A percentile compares a stretch with the other conserved stretches of the same genome.
phyloP scores from a whole-genome alignment of 2,113 vertebrate species.

The Paralichthys olivaceus region DNA sequence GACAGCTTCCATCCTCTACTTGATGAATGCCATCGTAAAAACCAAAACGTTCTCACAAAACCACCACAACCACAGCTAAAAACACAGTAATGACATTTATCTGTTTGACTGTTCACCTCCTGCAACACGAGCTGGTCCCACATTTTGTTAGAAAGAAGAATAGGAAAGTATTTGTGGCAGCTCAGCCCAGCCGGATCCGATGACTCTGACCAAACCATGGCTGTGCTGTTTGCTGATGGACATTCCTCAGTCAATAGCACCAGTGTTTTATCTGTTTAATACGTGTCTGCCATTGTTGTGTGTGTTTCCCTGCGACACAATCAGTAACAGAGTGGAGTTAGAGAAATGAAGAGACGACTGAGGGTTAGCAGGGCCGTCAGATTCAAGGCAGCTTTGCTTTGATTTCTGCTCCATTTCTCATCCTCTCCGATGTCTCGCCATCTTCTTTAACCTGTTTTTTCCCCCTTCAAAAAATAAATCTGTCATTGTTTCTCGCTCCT shows the following conservation, averaged over 20 bases:
- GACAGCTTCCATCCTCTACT: slow-evolving; percentile 63
- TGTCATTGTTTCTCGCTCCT: slow-evolving; percentile 3
- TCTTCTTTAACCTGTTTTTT: slow-evolving; percentile 19
- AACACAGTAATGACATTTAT: slow-evolving; percentile 22
- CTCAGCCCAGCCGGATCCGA: slow-evolving; percentile 25
- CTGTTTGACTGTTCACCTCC: not conserved
- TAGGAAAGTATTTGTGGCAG: slow-evolving; percentile 49
- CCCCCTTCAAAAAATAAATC: slow-evolving; percentile 8
- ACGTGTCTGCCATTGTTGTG: slow-evolving; percentile 23
- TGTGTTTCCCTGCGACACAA: slow-evolving; percentile 21
- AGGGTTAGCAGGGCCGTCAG: slow-evolving; percentile 12
- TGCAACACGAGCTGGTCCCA: slow-evolving; percentile 18
- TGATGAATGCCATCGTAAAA: slow-evolving; percentile 62
- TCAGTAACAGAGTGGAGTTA: slow-evolving; percentile 2
- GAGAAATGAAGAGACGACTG: not conserved
- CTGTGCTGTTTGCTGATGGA: slow-evolving; percentile 48
- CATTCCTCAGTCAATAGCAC: slow-evolving; percentile 60
- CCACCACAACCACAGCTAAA: slow-evolving; percentile 16
- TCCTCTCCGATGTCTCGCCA: not conserved
- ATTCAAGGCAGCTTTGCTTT: slow-evolving; percentile 45
- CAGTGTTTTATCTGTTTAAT: slow-evolving; percentile 47
- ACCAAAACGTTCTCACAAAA: slow-evolving; percentile 51
- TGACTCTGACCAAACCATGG: slow-evolving; percentile 52
- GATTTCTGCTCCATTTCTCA: slow-evolving; percentile 7
- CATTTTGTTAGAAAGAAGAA: slow-evolving; percentile 32